Percentiles rank a stretch among this genome's conserved stretches.
Conservation (phyloP, 2,888 invertebrate genomes). For the Eilema griseolum region DNA sequence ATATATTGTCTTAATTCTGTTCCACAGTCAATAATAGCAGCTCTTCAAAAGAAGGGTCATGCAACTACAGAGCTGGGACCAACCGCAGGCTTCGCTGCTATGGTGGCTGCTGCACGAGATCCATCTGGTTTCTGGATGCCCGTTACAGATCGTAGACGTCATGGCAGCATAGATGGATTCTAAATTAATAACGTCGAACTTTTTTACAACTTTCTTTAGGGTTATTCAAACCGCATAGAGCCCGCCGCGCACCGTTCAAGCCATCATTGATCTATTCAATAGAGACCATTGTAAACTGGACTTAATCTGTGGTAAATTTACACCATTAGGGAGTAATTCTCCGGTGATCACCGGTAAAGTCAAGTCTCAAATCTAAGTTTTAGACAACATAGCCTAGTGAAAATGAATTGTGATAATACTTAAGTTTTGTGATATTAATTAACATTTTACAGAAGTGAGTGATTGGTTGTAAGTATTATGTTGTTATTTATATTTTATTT, state of each 20-base stretch:
- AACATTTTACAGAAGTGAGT: constrained; percentile 25
- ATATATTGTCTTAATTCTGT: constrained; percentile 16
- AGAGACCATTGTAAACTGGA: neutral
- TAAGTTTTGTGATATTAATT: constrained; percentile 7
- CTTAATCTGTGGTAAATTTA: neutral
- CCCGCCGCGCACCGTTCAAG: neutral
- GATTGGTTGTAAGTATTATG: constrained; percentile 50
- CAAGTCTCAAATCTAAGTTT: neutral
- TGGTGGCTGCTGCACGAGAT: constrained; percentile 85
- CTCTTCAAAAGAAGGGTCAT: constrained; percentile 84
- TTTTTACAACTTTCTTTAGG: neutral
- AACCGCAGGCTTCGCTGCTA: constrained; percentile 89
- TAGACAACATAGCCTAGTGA: constrained; percentile 25
- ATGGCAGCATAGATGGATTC: constrained; percentile 83
- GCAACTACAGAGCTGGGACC: constrained; percentile 72
- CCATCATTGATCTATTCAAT: neutral
- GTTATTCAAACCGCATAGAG: neutral
- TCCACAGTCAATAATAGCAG: constrained; percentile 74
- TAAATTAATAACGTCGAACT: constrained; percentile 52
- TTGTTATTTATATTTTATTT: constrained; percentile 46
- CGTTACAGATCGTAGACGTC: constrained; percentile 79
- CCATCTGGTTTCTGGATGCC: constrained; percentile 70
- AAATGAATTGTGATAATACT: constrained; percentile 55
- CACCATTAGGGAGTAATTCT: neutral
- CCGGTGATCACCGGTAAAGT: neutral